Evolutionary conservation across 64 coral and sea anemone genomes (phyloP).

Genomic region (Stichodactyla mertensii): DNA sequence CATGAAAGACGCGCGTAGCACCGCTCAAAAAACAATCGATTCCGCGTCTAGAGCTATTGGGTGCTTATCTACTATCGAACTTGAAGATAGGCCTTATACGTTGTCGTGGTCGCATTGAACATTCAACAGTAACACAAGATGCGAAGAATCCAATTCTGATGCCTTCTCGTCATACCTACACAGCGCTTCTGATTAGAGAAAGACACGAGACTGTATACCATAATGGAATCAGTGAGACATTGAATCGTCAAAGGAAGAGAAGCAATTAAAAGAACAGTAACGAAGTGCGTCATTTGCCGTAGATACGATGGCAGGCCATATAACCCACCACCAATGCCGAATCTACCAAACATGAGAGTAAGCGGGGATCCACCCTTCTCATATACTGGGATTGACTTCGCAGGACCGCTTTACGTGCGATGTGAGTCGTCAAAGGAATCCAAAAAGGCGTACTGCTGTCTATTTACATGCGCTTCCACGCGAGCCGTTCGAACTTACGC

Average conservation of each 20-base stretch:
- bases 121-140: background rate
- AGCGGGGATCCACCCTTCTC: background rate
- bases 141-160: constrained; percentile 1
- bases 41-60: background rate
- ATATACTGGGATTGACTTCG: background rate
- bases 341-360: background rate
- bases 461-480: constrained; percentile 8
- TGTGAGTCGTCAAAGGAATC: background rate
- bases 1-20: background rate
- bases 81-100: background rate
- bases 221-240: constrained; percentile 1
- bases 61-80: background rate
- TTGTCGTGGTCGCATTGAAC: background rate
- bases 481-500: background rate
- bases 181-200: background rate
- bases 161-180: background rate
- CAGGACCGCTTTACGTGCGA: background rate
- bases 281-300: background rate
- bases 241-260: constrained; percentile 8
- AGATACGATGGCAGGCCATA: background rate
- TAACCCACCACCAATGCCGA: background rate
- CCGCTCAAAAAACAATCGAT: background rate
- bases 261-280: background rate
- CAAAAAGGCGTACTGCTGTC: background rate
- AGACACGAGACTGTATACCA: background rate